phyloP scores from a whole-genome alignment of 2,113 vertebrate species.

The Pomatostomus ruficeps region DNA sequence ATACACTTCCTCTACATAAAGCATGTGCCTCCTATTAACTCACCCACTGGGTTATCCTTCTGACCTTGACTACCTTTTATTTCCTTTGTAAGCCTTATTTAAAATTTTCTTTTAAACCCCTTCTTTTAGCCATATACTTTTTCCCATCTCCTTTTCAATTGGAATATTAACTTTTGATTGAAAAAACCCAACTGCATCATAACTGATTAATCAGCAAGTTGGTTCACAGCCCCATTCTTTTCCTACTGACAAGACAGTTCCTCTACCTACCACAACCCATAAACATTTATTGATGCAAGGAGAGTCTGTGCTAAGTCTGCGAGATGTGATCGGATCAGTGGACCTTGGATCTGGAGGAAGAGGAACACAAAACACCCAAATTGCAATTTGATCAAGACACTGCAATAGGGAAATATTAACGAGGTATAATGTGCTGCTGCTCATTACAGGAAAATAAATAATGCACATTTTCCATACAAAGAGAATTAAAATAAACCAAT shows the following conservation, averaged over 20 bases:
- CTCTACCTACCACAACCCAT: neutral
- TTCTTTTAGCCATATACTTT: neutral
- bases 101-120: neutral
- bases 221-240: neutral
- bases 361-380: neutral
- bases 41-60: neutral
- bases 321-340: neutral
- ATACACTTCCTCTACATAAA: neutral
- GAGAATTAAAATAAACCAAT: neutral
- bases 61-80: neutral
- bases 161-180: neutral
- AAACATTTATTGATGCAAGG: neutral
- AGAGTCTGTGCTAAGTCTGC: neutral
- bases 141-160: neutral
- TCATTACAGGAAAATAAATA: neutral
- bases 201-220: neutral
- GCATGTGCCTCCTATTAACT: neutral
- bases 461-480: neutral
- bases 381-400: neutral
- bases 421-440: neutral
- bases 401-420: neutral
- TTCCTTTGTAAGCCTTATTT: neutral
- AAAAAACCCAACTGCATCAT: neutral
- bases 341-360: neutral
- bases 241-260: neutral